Evolutionary conservation across 2,888 invertebrate genomes (phyloP).

Genomic region (Mesorhabditis sp.): DNA sequence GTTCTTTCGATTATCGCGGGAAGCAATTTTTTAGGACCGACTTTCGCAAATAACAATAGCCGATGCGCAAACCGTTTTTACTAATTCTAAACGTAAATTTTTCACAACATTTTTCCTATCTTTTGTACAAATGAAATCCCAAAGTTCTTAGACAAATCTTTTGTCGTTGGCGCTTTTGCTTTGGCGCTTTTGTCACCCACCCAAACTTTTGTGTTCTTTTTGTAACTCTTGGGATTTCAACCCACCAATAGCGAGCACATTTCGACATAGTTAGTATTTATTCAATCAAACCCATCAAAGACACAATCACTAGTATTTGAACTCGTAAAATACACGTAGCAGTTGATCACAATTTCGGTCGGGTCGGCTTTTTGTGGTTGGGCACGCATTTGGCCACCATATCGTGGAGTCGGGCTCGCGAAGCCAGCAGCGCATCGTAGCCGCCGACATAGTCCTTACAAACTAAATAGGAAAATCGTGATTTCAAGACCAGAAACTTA

Average conservation of each 20-base stretch:
- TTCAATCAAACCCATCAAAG: no score
- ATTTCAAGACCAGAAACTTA: neutral
- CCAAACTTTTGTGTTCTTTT: no score
- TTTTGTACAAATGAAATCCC: no score
- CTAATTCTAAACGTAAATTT: constrained; percentile 23
- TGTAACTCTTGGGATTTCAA: no score
- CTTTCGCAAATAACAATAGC: neutral
- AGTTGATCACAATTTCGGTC: neutral
- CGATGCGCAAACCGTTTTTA: constrained; percentile 19
- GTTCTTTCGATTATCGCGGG: neutral
- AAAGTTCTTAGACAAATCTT: no score
- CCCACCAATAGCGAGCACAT: no score
- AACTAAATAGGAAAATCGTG: neutral
- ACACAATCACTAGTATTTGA: no score
- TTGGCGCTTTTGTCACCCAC: no score
- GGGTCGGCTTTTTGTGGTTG: constrained; percentile 2
- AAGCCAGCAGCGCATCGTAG: neutral
- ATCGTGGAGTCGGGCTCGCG: neutral
- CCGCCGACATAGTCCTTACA: neutral
- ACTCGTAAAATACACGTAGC: no score
- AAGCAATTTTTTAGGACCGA: neutral
- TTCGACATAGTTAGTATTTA: no score
- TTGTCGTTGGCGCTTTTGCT: no score
- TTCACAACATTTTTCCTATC: no score
- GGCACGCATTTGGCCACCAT: neutral